phyloP scores from a whole-genome alignment of 2,888 invertebrate genomes.

The Apodemia zela region DNA sequence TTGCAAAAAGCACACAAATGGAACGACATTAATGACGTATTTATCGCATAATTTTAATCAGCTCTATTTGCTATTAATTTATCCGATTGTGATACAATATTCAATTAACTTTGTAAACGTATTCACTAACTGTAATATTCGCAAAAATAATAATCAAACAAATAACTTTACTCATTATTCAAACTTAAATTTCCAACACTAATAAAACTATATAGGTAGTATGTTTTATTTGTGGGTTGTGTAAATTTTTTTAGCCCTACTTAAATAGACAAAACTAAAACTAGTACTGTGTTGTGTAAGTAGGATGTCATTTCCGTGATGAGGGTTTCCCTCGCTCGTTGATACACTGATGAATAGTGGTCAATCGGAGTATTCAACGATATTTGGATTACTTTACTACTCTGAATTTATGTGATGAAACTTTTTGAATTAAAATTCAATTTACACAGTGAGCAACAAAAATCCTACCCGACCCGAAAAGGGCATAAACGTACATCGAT shows the following conservation, averaged over 20 bases:
- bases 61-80: conserved; percentile 26
- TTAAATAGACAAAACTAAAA: no score
- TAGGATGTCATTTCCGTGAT: fast-evolving
- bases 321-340: no score
- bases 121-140: conserved; percentile 44
- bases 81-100: conserved; percentile 30
- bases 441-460: no score
- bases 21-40: conserved; percentile 29
- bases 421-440: no score
- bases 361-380: no score
- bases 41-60: conserved; percentile 28
- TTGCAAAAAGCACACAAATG: conserved; percentile 28
- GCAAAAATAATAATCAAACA: conserved; percentile 60
- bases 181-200: conserved; percentile 41
- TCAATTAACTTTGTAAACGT: conserved; percentile 39
- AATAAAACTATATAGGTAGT: conserved; percentile 35
- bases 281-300: no score
- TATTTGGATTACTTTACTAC: no score
- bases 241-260: no score
- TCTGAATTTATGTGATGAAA: no score
- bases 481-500: no score
- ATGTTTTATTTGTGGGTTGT: conserved; percentile 8
- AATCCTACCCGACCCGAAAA: no score
- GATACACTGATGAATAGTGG: no score
- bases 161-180: conserved; percentile 69